Percentiles rank a stretch among this genome's conserved stretches.
These are phyloP conservation scores for Tinea semifulvella DNA, from an alignment of 2,888 invertebrate genomes.

Conservation along the genomic window DNA sequence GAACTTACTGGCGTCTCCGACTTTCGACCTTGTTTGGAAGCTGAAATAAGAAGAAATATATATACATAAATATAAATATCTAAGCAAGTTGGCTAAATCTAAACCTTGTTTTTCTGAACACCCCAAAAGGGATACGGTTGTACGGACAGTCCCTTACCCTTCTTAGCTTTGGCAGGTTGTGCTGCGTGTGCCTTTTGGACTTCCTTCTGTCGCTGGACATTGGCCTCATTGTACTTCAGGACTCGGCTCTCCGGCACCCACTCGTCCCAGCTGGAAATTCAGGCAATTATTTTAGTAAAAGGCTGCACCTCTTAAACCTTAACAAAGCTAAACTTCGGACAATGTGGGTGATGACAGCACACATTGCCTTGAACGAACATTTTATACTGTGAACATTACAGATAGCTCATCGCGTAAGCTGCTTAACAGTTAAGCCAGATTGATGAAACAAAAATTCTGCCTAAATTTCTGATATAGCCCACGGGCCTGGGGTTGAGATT, in stretches of 20 bases:
- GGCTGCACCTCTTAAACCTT: no score
- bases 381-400: no score
- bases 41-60: conserved; percentile 17
- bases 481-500: no score
- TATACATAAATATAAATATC: not conserved
- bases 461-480: no score
- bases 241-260: conserved; percentile 94
- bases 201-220: conserved; percentile 88
- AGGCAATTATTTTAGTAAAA: no score
- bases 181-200: conserved; percentile 82
- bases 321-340: no score
- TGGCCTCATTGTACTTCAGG: conserved; percentile 88
- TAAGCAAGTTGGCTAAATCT: not conserved
- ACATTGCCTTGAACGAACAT: no score
- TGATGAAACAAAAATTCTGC: no score
- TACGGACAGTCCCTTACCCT: conserved; percentile 32
- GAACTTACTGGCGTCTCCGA: conserved; percentile 38
- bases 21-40: conserved; percentile 26
- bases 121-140: not conserved
- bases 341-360: no score
- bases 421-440: no score
- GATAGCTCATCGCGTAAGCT: no score
- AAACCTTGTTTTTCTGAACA: not conserved
- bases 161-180: conserved; percentile 72
- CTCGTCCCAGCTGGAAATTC: conserved; percentile 79